Conservation (phyloP, 2,113 vertebrate genomes). For the Mobula birostris region DNA sequence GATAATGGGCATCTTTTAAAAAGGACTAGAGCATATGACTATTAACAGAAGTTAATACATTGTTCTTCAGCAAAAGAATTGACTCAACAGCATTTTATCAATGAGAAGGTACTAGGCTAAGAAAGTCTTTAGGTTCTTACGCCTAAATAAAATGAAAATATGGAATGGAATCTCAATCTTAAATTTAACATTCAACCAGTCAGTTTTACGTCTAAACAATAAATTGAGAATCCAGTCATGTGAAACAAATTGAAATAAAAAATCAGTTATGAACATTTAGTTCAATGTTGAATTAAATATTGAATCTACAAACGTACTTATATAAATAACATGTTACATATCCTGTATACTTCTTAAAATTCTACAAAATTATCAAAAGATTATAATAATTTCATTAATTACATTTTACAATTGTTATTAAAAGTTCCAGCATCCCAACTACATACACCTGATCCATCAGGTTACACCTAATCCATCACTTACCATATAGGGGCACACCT, state of each 20-base stretch:
- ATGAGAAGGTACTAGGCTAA: neutral
- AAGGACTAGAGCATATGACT: neutral
- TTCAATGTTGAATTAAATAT: neutral
- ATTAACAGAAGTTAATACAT: neutral
- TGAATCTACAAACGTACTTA: neutral
- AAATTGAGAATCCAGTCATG: neutral
- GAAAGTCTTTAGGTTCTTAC: neutral
- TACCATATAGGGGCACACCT: constrained; percentile 98
- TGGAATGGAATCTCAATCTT: neutral
- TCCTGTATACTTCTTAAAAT: too few species aligned
- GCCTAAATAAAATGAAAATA: neutral
- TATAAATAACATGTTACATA: neutral
- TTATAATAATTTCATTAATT: neutral
- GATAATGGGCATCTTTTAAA: neutral
- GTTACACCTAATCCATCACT: constrained; percentile 46
- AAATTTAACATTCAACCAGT: neutral
- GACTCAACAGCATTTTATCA: neutral
- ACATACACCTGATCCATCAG: neutral
- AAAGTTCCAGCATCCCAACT: neutral
- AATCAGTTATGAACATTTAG: neutral
- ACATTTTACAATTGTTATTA: neutral
- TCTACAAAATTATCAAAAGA: neutral
- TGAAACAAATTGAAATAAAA: neutral
- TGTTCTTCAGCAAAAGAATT: neutral
- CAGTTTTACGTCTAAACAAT: neutral